Evolutionary conservation across 2,797 vertebrate genomes (phyloP).

Genomic region (Thamnophis elegans): DNA sequence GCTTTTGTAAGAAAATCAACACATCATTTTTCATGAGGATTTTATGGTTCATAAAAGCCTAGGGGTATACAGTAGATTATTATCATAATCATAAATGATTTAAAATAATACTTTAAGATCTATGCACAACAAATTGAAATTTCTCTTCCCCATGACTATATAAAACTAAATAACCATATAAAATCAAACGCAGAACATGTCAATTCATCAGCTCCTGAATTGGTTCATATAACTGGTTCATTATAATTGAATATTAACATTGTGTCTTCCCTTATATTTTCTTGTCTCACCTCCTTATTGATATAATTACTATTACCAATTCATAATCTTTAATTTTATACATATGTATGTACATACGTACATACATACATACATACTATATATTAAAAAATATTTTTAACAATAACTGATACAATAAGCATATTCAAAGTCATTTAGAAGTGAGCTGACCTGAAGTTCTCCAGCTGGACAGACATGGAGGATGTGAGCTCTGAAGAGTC

Average conservation of each 20-base stretch:
- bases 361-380: neutral
- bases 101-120: neutral
- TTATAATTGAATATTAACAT: neutral
- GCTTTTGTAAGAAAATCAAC: neutral
- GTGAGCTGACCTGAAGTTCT: too few relatives aligned
- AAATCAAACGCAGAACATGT: neutral
- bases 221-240: neutral
- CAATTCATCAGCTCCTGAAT: neutral
- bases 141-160: neutral
- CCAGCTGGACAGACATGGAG: too few relatives aligned
- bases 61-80: neutral
- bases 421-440: neutral
- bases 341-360: neutral
- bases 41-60: neutral
- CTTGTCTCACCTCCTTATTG: neutral
- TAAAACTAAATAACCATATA: neutral
- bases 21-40: neutral
- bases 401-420: neutral
- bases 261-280: neutral
- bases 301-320: neutral
- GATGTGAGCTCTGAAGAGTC: too few relatives aligned
- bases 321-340: neutral
- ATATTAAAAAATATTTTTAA: too few relatives aligned
- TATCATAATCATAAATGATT: neutral
- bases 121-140: neutral